A percentile compares a stretch with the other conserved stretches of the same genome.
These are phyloP conservation scores for Cyprinodon diabolis DNA, from an alignment of 2,797 vertebrate genomes.

Conservation along the genomic window DNA sequence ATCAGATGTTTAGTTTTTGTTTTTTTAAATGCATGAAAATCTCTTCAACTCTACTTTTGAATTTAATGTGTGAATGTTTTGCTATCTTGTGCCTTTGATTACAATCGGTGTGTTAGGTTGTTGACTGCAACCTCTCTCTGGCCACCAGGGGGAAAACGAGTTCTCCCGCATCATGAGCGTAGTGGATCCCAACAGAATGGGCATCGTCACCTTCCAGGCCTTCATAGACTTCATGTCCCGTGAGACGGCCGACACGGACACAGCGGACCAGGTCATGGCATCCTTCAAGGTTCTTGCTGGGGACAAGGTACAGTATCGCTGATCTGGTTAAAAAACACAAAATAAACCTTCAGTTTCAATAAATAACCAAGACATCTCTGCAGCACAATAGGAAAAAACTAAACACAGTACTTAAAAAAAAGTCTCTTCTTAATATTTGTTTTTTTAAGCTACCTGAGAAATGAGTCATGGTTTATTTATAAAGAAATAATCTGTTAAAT, in stretches of 20 bases:
- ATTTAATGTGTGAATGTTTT: neutral
- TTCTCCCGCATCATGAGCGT: conserved; percentile 99
- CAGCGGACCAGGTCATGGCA: conserved; percentile 97
- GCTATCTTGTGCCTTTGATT: neutral
- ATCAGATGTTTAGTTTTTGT: neutral
- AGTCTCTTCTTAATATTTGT: too few species aligned
- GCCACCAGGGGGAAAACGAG: conserved; percentile 92
- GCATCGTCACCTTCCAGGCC: conserved; percentile 96
- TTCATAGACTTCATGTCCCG: conserved; percentile 99
- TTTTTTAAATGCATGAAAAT: neutral
- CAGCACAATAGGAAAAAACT: neutral
- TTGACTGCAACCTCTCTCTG: conserved; percentile 17
- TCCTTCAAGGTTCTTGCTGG: conserved; percentile 99
- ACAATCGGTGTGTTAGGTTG: neutral
- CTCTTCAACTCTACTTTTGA: neutral
- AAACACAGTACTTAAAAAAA: too few species aligned
- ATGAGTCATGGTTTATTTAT: too few species aligned
- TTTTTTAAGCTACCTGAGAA: too few species aligned
- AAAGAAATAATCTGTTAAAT: too few species aligned
- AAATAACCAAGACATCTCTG: neutral
- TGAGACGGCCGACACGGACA: conserved; percentile 96
- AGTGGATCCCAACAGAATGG: conserved; percentile 95
- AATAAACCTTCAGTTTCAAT: too few species aligned
- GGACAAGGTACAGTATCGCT: conserved; percentile 86
- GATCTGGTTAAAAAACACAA: neutral